phyloP scores from a whole-genome alignment of 35 echinoderm and acorn worm genomes.

The Ptychodera flava region DNA sequence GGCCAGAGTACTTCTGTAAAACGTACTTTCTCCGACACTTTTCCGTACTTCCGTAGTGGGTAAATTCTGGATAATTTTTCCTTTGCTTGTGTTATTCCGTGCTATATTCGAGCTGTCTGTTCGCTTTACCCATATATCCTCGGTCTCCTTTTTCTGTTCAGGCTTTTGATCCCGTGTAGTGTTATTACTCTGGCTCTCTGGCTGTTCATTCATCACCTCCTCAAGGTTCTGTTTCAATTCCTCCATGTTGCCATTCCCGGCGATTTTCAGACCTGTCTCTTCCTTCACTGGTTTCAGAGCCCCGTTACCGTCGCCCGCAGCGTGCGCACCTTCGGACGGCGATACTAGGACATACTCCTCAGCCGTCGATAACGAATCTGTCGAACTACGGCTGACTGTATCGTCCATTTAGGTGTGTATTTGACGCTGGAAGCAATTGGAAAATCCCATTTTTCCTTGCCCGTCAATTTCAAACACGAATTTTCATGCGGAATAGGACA shows the following conservation, averaged over 20 bases:
- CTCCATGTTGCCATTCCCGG: slow-evolving; percentile 97
- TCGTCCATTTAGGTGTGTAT: slow-evolving; percentile 77
- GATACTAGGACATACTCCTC: slow-evolving; percentile 94
- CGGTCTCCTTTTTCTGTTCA: neutral
- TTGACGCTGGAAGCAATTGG: too few species aligned
- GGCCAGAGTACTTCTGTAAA: neutral
- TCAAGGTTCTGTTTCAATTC: slow-evolving; percentile 81
- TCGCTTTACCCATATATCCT: neutral
- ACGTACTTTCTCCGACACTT: neutral
- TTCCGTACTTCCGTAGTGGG: neutral
- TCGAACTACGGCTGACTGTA: slow-evolving; percentile 79
- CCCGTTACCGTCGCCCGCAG: slow-evolving; percentile 4
- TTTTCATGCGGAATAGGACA: too few species aligned
- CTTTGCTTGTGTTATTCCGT: neutral
- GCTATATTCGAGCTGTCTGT: neutral
- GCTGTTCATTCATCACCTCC: slow-evolving; percentile 71
- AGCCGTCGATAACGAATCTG: slow-evolving; percentile 77
- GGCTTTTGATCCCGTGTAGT: neutral
- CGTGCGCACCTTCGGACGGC: slow-evolving; percentile 42
- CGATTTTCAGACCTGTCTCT: slow-evolving; percentile 77
- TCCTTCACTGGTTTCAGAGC: slow-evolving; percentile 10
- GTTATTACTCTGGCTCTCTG: neutral
- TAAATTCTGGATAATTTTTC: neutral
- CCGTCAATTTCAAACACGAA: too few species aligned
- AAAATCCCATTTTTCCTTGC: too few species aligned